Percentiles rank a stretch among this genome's conserved stretches.
Conservation (phyloP, 1,140 invertebrate genomes). For the Saccostrea cuccullata region DNA sequence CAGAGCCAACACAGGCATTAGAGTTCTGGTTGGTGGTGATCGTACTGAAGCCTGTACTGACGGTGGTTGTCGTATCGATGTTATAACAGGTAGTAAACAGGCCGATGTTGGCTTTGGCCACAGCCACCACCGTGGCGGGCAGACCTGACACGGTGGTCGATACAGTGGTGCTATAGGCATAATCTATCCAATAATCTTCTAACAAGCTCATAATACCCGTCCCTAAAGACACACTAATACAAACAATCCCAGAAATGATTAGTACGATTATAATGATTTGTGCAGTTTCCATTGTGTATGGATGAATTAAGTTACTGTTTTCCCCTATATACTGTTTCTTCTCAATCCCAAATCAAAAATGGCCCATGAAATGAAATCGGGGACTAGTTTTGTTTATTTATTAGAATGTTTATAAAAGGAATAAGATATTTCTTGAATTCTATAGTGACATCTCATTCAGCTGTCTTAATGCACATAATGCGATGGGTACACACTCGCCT, state of each 20-base stretch:
- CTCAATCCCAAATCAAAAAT: not conserved
- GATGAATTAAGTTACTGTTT: not conserved
- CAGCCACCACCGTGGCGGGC: not conserved
- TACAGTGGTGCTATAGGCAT: not conserved
- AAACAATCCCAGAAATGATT: not conserved
- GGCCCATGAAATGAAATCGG: not conserved
- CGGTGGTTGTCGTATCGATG: not conserved
- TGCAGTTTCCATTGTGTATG: not conserved
- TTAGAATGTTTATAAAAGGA: not conserved
- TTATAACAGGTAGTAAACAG: not conserved
- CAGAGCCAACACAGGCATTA: not conserved
- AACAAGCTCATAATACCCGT: not conserved
- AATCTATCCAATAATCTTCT: constrained; percentile 10
- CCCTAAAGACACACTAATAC: not conserved
- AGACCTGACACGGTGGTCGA: not conserved
- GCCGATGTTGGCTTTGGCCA: constrained; percentile 6
- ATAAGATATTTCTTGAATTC: constrained; percentile 2
- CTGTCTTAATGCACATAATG: constrained; percentile 5
- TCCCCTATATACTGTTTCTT: not conserved
- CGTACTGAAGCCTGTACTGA: not conserved
- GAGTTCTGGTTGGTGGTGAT: not conserved
- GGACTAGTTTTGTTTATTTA: not conserved
- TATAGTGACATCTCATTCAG: constrained; percentile 5
- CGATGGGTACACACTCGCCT: not conserved
- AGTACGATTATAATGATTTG: not conserved